Percentiles rank a stretch among this genome's conserved stretches.
phyloP scores from a whole-genome alignment of 2,797 vertebrate species.

The Margarornis squamiger region DNA sequence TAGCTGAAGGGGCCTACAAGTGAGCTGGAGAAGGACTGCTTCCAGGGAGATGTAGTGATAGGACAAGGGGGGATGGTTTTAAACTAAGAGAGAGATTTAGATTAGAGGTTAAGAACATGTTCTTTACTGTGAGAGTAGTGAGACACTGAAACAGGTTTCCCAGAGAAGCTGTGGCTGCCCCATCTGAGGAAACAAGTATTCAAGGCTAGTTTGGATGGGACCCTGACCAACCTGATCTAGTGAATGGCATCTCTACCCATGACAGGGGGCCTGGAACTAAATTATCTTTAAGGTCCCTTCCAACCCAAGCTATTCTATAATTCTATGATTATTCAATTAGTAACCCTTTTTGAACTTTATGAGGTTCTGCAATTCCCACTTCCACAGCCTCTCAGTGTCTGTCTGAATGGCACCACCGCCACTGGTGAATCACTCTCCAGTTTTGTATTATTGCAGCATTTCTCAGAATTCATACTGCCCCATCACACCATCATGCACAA shows the following conservation, averaged over 20 bases:
- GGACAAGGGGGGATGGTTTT: background rate
- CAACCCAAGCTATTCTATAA: background rate
- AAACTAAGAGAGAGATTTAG: background rate
- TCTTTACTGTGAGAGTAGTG: background rate
- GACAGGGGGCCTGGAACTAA: background rate
- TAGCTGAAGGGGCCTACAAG: background rate
- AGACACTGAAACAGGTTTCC: background rate
- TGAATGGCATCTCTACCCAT: background rate
- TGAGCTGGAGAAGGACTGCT: background rate
- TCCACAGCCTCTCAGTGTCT: background rate
- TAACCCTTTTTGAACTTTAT: background rate
- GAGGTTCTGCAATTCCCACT: background rate
- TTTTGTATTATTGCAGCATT: background rate
- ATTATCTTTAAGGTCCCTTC: background rate
- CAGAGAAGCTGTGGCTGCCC: background rate
- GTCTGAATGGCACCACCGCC: background rate
- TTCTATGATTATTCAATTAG: background rate
- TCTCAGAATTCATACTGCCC: background rate
- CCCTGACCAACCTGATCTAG: background rate
- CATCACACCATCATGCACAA: fast-evolving
- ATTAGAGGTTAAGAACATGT: background rate
- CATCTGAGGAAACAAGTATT: background rate
- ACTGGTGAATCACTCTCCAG: background rate
- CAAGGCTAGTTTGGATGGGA: background rate
- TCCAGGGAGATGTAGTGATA: background rate